Evolutionary conservation across 2,113 vertebrate species (phyloP), one percentile per base, ranked within the genome.

Genomic region (Apteryx owenii): DNA sequence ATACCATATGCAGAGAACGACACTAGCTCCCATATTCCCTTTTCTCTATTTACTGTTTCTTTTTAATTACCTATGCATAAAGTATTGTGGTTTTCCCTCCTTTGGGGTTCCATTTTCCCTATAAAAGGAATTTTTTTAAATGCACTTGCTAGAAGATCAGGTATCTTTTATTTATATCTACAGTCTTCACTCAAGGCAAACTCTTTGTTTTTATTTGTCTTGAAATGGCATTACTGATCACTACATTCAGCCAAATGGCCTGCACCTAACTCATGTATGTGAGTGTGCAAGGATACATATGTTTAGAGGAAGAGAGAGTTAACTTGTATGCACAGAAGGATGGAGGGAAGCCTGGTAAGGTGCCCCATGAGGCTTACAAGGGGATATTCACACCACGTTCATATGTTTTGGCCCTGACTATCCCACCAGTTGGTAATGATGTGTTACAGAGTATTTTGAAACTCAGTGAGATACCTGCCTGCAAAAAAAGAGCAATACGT

Each of bases 241-340:
- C n/a, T 50, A 28, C 25, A 22, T 40, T 48, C 42, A 87, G 46
- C 29, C 42, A 48, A 51, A 64, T 3, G 33, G 31, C 25, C 50
- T 62, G 46, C 46, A 33, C 10, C 9, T 21, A 46, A 22, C 33
- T 71, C 29, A 19, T 70, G 25, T 17, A 36, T 17, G 29, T 38
- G 23, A 78, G 21, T 3, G 1, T 12, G 48, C 21, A 61, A 28
- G 12, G 10, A 4, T 16, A 7, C 2, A 8, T 12, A 5, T 12
- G 46, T 25, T 90, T 84, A 66, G 22, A 61, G 5, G 38, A 28
- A 48, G 46, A 60, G 56, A 20, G 17, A 33, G 31, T 18, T 20
- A 21, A 60, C 5, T 60, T 60, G 56, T 33, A 33, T 60, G 56
- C 56, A 60, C 56, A 19, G 29, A 60, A 60, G 19, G 56, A 60